Evolutionary conservation across 2,113 vertebrate species (phyloP).

Genomic region (Tamias sibiricus): DNA sequence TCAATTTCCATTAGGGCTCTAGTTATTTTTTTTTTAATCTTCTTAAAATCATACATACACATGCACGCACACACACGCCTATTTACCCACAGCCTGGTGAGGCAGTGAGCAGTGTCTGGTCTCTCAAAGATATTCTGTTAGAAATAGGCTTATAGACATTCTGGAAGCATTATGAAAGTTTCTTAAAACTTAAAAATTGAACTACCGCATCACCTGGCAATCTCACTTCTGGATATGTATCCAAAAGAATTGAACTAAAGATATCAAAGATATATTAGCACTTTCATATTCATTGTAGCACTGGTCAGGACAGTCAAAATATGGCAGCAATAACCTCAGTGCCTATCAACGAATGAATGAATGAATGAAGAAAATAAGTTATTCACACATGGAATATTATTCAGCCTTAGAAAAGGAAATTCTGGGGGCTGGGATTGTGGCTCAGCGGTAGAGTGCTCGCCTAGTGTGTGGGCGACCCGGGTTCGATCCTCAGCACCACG

Average conservation of each 20-base stretch:
- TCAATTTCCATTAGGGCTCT: background rate
- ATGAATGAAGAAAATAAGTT: background rate
- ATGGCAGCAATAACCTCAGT: background rate
- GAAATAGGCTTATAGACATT: background rate
- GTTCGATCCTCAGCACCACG: no score
- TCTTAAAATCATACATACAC: background rate
- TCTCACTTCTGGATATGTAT: background rate
- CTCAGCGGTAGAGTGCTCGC: no score
- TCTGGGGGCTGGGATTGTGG: no score
- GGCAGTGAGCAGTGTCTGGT: background rate
- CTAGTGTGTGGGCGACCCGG: no score
- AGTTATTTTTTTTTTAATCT: background rate
- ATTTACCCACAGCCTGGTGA: background rate
- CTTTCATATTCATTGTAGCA: no score
- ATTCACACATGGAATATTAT: background rate
- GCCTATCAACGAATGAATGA: background rate
- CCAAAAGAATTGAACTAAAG: background rate
- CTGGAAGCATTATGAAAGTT: background rate
- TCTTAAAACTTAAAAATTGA: background rate
- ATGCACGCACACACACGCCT: background rate
- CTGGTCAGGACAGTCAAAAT: background rate
- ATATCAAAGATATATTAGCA: background rate
- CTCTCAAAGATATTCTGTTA: constrained; percentile 41
- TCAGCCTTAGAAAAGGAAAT: background rate
- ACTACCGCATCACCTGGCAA: background rate